These are phyloP conservation scores for Acropternis orthonyx DNA, from an alignment of 2,797 vertebrate genomes.

Conservation along the genomic window DNA sequence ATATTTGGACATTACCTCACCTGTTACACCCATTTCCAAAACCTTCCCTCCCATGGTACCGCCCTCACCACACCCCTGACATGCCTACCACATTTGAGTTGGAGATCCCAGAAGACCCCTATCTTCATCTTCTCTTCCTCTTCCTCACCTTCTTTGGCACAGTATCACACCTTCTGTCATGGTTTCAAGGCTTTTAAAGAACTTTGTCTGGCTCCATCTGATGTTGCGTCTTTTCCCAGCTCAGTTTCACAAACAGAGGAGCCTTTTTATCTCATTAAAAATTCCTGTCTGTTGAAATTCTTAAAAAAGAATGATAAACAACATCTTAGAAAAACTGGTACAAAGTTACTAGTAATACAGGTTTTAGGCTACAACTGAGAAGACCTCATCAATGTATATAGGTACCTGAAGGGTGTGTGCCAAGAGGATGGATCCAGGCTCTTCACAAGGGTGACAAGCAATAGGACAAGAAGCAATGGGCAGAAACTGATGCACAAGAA, in stretches of 20 bases:
- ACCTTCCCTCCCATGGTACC: background rate
- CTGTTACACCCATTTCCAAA: background rate
- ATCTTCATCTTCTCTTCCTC: background rate
- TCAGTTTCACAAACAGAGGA: too few species aligned
- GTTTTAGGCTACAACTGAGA: background rate
- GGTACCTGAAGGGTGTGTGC: background rate
- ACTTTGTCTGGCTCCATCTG: too few species aligned
- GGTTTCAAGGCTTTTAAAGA: too few species aligned
- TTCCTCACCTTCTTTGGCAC: background rate
- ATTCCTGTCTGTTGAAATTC: too few species aligned
- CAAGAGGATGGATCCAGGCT: background rate
- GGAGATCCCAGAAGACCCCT: background rate
- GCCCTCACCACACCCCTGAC: background rate
- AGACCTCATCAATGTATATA: background rate
- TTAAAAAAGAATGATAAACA: too few species aligned
- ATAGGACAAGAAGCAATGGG: background rate
- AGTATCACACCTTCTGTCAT: background rate
- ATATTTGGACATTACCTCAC: background rate
- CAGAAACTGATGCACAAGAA: background rate
- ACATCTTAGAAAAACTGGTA: too few species aligned
- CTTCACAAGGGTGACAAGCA: background rate
- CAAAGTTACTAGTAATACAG: too few species aligned
- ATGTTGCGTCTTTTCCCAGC: too few species aligned
- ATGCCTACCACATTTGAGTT: background rate
- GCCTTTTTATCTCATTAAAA: too few species aligned